Evolutionary conservation across 2,797 vertebrate species (phyloP).

Genomic region (Crocidura indochinensis): DNA sequence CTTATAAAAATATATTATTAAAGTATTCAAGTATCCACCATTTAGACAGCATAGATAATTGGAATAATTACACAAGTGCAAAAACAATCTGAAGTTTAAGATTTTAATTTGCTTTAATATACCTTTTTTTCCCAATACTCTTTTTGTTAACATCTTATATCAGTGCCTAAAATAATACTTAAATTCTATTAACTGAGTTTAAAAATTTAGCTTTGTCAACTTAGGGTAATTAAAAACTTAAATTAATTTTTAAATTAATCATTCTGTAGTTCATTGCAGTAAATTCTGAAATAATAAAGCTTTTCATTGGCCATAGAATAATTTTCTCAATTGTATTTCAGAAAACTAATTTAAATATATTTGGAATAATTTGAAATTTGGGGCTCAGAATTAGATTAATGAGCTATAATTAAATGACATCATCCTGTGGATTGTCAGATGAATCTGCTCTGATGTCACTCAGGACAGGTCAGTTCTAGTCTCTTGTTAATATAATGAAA

Average conservation of each 20-base stretch:
- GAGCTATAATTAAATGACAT: conserved; percentile 86
- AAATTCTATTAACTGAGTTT: conserved; percentile 59
- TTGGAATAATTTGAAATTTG: conserved; percentile 84
- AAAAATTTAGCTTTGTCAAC: background rate
- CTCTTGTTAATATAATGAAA: conserved; percentile 76
- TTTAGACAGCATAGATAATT: background rate
- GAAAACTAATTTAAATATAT: conserved; percentile 86
- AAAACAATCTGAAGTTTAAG: conserved; percentile 17
- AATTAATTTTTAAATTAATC: conserved; percentile 38
- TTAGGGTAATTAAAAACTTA: conserved; percentile 66
- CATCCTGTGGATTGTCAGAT: conserved; percentile 85
- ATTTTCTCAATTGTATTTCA: conserved; percentile 73
- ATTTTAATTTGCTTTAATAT: conserved; percentile 29
- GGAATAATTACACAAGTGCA: background rate
- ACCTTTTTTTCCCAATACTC: background rate
- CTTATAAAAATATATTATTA: background rate
- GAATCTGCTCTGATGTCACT: conserved; percentile 81
- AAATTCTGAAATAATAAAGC: conserved; percentile 67
- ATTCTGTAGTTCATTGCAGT: conserved; percentile 43
- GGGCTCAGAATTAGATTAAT: conserved; percentile 86
- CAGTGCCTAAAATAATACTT: background rate
- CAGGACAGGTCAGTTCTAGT: conserved; percentile 80
- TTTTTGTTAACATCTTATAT: conserved; percentile 39
- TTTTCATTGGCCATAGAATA: background rate
- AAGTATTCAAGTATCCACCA: background rate